A percentile compares a stretch with the other conserved stretches of the same genome.
These are phyloP conservation scores for Tuta absoluta DNA, from an alignment of 2,888 invertebrate species.

Conservation along the genomic window DNA sequence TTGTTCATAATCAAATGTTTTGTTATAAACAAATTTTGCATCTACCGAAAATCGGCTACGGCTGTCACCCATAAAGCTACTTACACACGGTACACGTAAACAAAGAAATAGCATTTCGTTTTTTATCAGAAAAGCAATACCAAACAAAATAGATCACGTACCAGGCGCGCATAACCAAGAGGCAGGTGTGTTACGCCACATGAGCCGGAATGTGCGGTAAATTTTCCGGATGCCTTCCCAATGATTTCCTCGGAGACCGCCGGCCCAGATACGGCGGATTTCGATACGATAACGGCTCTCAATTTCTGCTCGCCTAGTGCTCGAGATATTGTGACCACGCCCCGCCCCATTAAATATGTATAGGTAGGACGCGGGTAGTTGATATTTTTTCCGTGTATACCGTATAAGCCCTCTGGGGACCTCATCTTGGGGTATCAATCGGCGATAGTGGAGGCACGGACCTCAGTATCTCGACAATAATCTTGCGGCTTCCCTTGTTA, in stretches of 20 bases:
- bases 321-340: slow-evolving; percentile 68
- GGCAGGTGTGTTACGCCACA: slow-evolving; percentile 75
- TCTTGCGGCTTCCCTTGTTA: slow-evolving; percentile 50
- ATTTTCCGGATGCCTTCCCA: slow-evolving; percentile 87
- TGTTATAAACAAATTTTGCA: too few relatives aligned
- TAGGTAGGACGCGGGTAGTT: slow-evolving; percentile 52
- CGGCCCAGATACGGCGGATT: slow-evolving; percentile 79
- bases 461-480: slow-evolving; percentile 59
- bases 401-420: slow-evolving; percentile 55
- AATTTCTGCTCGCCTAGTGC: slow-evolving; percentile 71
- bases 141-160: slow-evolving; percentile 70
- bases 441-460: slow-evolving; percentile 53
- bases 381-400: slow-evolving; percentile 51
- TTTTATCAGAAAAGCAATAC: slow-evolving; percentile 54
- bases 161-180: slow-evolving; percentile 66
- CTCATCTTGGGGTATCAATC: slow-evolving; percentile 70
- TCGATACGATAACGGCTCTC: slow-evolving; percentile 80
- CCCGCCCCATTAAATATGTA: slow-evolving; percentile 71
- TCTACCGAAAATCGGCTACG: too few relatives aligned
- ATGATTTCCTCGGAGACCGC: slow-evolving; percentile 89
- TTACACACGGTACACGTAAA: background rate
- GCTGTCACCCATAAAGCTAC: too few relatives aligned
- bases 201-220: slow-evolving; percentile 80
- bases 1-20: too few relatives aligned
- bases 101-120: slow-evolving; percentile 19